These are phyloP conservation scores for Cromileptes altivelis DNA, from an alignment of 2,113 vertebrate species.

Conservation along the genomic window DNA sequence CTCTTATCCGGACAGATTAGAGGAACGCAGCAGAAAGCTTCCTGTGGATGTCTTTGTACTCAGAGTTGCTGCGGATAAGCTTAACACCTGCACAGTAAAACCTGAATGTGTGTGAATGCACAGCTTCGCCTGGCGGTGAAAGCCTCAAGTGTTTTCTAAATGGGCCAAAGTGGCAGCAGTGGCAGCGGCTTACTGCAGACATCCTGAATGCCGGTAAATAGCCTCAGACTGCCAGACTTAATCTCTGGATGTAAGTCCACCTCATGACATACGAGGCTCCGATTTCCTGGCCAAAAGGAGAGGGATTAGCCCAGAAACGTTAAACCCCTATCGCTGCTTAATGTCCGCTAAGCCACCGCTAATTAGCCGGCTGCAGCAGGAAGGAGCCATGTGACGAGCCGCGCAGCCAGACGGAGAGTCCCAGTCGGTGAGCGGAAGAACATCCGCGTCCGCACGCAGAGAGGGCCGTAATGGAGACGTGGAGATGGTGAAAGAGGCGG, in stretches of 20 bases:
- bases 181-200: constrained; percentile 44
- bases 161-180: constrained; percentile 30
- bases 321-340: constrained; percentile 77
- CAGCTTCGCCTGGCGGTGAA: constrained; percentile 9
- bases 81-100: constrained; percentile 24
- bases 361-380: constrained; percentile 75
- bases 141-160: constrained; percentile 38
- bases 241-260: constrained; percentile 73
- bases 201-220: constrained; percentile 69
- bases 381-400: constrained; percentile 72
- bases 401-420: constrained; percentile 37
- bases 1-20: constrained; percentile 24
- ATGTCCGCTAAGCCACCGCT: constrained; percentile 79
- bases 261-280: constrained; percentile 77
- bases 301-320: constrained; percentile 80
- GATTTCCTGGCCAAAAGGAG: constrained; percentile 70
- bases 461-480: constrained; percentile 3
- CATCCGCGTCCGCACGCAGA: constrained; percentile 6
- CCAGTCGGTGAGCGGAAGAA: constrained; percentile 25
- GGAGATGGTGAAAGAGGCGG: constrained; percentile 7
- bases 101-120: constrained; percentile 35
- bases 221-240: constrained; percentile 66
- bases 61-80: constrained; percentile 7
- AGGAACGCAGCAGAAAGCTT: constrained; percentile 19
- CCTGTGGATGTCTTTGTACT: constrained; percentile 12